Evolutionary conservation across 1,140 invertebrate species (phyloP).

Genomic region (Drosophila obscura): DNA sequence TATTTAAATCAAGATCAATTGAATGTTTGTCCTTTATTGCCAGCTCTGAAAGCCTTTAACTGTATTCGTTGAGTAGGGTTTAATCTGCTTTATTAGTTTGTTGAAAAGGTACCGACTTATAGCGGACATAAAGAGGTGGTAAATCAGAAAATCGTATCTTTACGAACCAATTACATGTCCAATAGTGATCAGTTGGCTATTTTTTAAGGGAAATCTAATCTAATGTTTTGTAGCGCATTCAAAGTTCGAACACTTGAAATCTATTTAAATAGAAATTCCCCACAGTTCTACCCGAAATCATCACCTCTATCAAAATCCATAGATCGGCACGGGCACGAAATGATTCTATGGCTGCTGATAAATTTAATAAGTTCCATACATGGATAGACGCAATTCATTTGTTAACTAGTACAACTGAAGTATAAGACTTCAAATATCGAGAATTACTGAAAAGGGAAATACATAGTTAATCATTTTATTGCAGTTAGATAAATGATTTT

Average conservation of each 20-base stretch:
- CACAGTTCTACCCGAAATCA: no score
- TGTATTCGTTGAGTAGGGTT: no score
- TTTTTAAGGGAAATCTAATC: neutral
- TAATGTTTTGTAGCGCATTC: no score
- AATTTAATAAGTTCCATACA: slow-evolving; percentile 1
- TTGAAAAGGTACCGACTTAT: no score
- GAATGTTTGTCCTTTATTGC: no score
- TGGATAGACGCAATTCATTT: slow-evolving; percentile 18
- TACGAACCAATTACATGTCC: neutral
- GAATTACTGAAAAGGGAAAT: neutral
- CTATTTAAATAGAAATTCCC: no score
- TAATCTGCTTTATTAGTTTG: no score
- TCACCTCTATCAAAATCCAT: no score
- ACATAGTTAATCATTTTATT: slow-evolving; percentile 28
- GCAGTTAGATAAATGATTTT: neutral
- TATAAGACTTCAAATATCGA: slow-evolving; percentile 14
- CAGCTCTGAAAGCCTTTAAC: no score
- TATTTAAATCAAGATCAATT: no score
- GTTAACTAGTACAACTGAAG: slow-evolving; percentile 1
- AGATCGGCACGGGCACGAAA: neutral
- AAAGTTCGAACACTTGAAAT: no score
- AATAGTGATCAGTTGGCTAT: neutral
- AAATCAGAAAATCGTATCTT: neutral
- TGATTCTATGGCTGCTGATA: neutral
- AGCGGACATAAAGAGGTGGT: no score